Conservation (phyloP, 64 coral and sea anemone species). For the Stylophora pistillata region DNA sequence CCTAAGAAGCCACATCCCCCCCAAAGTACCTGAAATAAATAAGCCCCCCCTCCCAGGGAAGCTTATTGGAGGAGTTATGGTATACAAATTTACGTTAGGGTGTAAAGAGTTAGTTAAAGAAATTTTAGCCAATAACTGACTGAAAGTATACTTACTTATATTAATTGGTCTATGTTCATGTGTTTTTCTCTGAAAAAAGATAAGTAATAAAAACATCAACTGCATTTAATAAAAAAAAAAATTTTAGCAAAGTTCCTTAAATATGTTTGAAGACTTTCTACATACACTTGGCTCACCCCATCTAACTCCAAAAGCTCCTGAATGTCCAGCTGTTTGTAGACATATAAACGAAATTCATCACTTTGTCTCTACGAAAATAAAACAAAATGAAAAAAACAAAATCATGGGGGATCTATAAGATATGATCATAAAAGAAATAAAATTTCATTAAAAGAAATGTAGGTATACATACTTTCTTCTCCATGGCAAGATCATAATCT, state of each 20-base stretch:
- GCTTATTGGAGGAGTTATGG: no score
- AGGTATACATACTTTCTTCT: constrained; percentile 75
- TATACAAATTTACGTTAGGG: no score
- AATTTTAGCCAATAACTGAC: neutral
- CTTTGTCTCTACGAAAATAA: constrained; percentile 65
- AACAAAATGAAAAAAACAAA: neutral
- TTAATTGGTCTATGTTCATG: constrained; percentile 30
- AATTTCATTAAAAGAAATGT: neutral
- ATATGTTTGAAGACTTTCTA: no score
- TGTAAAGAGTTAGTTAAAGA: neutral
- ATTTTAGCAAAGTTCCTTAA: no score
- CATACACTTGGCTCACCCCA: constrained; percentile 39
- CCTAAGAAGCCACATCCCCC: no score
- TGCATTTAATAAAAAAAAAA: neutral
- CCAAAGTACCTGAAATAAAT: no score
- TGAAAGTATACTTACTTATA: constrained; percentile 41
- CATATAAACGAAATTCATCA: constrained; percentile 91
- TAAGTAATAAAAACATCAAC: neutral
- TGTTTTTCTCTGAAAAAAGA: neutral
- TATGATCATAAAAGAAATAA: neutral
- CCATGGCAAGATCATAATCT: constrained; percentile 93
- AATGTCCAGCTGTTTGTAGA: constrained; percentile 86
- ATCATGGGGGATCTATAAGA: neutral
- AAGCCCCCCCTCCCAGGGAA: no score
- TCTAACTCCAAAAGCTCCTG: constrained; percentile 70